Evolutionary conservation across 2,113 vertebrate species (phyloP).

Genomic region (Progne subis): DNA sequence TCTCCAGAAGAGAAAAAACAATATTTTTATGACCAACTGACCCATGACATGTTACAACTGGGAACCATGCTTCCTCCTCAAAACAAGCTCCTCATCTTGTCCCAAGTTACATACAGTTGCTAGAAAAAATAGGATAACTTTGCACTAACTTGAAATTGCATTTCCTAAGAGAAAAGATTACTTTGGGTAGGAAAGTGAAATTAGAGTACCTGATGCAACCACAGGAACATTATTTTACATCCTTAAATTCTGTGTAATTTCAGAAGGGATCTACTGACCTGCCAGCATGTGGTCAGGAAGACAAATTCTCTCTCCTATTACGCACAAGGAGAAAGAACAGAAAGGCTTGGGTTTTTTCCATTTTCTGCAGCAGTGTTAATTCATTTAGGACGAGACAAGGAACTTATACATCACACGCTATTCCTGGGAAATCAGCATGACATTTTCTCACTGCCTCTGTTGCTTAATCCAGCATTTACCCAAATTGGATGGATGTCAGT

Average conservation of each 20-base stretch:
- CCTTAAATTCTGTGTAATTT: neutral
- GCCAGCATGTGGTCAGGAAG: neutral
- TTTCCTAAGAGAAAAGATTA: neutral
- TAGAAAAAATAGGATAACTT: neutral
- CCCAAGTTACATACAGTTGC: neutral
- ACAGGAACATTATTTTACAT: neutral
- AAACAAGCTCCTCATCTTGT: neutral
- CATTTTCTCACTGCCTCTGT: neutral
- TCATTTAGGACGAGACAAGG: neutral
- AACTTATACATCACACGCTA: conserved; percentile 6
- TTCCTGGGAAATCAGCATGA: neutral
- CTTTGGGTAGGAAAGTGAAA: neutral
- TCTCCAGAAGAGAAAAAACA: neutral
- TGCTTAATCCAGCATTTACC: conserved; percentile 34
- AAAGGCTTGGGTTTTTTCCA: neutral
- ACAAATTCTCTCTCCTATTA: neutral
- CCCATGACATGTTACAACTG: neutral
- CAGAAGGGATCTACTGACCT: neutral
- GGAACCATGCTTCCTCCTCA: neutral
- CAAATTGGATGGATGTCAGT: conserved; percentile 23
- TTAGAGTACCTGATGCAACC: neutral
- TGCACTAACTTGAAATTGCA: neutral
- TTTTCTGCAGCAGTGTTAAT: neutral
- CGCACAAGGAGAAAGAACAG: neutral
- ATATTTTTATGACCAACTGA: neutral